phyloP scores from a whole-genome alignment of 2,113 vertebrate genomes.

The Nesogale talazaci region DNA sequence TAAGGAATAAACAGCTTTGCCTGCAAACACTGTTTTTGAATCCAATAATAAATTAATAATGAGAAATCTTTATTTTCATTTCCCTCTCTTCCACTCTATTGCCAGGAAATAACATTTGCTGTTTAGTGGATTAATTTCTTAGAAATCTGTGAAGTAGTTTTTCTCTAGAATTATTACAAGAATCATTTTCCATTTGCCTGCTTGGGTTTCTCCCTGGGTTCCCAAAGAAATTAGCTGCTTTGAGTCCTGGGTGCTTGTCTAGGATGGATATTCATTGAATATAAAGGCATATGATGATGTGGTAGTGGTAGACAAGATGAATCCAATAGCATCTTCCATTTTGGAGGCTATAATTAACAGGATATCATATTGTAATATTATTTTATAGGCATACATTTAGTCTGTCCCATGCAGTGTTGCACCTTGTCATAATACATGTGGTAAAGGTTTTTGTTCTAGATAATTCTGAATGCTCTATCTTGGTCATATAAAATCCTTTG shows the following conservation, averaged over 20 bases:
- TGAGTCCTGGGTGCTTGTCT: neutral
- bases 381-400: neutral
- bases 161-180: conserved; percentile 14
- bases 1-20: conserved; percentile 43
- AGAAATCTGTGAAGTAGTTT: conserved; percentile 26
- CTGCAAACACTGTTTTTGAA: conserved; percentile 53
- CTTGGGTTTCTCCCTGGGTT: neutral
- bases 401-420: neutral
- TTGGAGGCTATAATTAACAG: neutral
- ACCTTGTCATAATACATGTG: neutral
- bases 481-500: neutral
- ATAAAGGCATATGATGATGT: neutral
- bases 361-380: neutral
- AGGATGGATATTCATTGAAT: neutral
- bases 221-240: neutral
- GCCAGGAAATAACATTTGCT: neutral
- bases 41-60: conserved; percentile 54
- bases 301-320: neutral
- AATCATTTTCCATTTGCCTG: neutral
- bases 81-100: neutral
- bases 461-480: neutral
- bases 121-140: conserved; percentile 31
- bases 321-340: neutral
- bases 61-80: conserved; percentile 55
- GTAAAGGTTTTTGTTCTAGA: neutral